These are phyloP conservation scores for Eidolon dupreanum DNA, from an alignment of 2,797 vertebrate genomes.

Conservation along the genomic window DNA sequence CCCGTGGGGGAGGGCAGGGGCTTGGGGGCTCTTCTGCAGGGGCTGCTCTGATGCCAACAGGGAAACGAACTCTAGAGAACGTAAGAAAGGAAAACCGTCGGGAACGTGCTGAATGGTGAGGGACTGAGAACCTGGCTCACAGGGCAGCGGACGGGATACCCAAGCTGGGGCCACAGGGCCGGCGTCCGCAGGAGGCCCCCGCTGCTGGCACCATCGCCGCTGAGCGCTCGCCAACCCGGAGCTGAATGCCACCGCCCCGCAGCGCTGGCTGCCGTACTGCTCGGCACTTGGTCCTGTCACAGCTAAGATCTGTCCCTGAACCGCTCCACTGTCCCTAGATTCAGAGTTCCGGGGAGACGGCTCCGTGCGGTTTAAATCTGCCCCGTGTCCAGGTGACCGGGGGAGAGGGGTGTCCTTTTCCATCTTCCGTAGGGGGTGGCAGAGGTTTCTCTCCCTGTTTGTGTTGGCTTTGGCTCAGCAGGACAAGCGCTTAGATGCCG, in stretches of 20 bases:
- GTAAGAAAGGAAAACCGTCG: not conserved
- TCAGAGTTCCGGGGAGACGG: not conserved
- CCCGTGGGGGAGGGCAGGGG: fast-evolving
- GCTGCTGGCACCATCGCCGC: fast-evolving
- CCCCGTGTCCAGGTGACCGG: not conserved
- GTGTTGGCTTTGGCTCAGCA: not conserved
- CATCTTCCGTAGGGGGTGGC: not conserved
- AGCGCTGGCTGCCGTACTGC: not conserved
- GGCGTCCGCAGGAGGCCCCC: fast-evolving
- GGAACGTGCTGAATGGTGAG: not conserved
- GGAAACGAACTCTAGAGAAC: not conserved
- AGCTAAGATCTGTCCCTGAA: not conserved
- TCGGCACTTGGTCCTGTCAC: not conserved
- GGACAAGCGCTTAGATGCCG: not conserved
- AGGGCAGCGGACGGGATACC: not conserved
- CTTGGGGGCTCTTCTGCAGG: not conserved
- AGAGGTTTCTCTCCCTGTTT: not conserved
- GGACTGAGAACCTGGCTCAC: not conserved
- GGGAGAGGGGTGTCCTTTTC: not conserved
- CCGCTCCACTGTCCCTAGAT: not conserved
- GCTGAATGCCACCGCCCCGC: not conserved
- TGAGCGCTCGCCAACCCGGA: fast-evolving
- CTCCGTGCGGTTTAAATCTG: not conserved
- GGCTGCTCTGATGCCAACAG: not conserved
- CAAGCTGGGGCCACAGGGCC: fast-evolving